Evolutionary conservation across 2,113 vertebrate species (phyloP), one percentile per base, ranked within the genome.

Genomic region (Dipodomys merriami): DNA sequence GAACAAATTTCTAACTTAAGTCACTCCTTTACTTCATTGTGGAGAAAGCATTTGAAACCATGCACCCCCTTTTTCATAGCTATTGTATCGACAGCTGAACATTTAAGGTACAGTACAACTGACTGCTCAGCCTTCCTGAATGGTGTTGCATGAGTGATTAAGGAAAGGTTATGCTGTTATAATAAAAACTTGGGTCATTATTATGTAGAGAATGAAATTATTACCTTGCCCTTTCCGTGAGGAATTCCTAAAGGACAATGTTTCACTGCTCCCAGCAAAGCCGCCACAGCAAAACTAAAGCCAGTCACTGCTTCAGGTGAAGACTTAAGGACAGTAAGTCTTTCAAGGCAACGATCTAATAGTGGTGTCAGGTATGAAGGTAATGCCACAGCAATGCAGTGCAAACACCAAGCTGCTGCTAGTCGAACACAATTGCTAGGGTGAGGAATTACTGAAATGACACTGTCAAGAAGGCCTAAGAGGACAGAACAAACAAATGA

Each of bases 331-430:
- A 97, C 93, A 69, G 83, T 91, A 62, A 99, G 98, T 5, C 98
- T 97, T 88, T 99, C 99, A 4, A 97, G n/a, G 86, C 99, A 99
- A 79, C 98, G 98, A 90, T 99, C 98, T 96, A 99, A 95, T 62
- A 99, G 98, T 8, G 97, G 95, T 0, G 98, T 98, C 33, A 98
- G 95, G 22, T 98, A 98, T 84, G 98, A 99, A 1, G 99, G 99
- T 94, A 99, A 93, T 0, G 99, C 99, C 65, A 98, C 89, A 19
- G 98, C 98, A 74, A 99, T 86, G 82, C 99, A 99, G 93, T 97
- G 99, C 71, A 99, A 97, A 84, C 99, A 99, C 99, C 99, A 99
- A 9, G 99, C 98, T 65, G 99, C 98, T 6, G 98, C 98, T 83
- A 99, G 97, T 13, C 98, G 98, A 29, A 98, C 99, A 1, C 98